These are phyloP conservation scores for Picathartes gymnocephalus DNA, from an alignment of 2,113 vertebrate species.

Conservation along the genomic window DNA sequence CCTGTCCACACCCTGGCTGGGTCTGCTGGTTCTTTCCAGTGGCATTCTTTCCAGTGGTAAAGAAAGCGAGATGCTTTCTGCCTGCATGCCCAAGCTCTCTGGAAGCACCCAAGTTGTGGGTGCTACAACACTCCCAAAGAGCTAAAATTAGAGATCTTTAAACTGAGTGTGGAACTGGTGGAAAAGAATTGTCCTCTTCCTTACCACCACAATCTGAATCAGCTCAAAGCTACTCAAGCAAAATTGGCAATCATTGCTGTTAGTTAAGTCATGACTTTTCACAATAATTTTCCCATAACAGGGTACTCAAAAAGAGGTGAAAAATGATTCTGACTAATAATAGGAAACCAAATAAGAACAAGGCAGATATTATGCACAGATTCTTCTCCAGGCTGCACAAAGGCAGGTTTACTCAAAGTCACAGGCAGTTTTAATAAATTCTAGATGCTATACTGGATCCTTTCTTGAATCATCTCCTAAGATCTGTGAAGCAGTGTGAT, in stretches of 20 bases:
- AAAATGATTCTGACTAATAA: background rate
- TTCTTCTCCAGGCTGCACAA: background rate
- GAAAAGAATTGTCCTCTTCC: background rate
- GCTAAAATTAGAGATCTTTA: background rate
- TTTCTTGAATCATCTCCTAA: background rate
- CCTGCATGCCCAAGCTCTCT: background rate
- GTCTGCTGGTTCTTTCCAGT: background rate
- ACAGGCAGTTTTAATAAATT: background rate
- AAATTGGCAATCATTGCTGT: background rate
- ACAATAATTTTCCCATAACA: background rate
- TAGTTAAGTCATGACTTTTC: background rate
- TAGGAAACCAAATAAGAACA: background rate
- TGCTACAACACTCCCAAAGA: background rate
- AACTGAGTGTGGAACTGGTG: background rate
- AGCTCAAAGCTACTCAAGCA: background rate
- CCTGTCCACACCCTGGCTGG: background rate
- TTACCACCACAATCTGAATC: background rate
- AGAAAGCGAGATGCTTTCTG: background rate
- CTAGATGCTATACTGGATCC: background rate
- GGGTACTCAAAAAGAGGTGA: background rate
- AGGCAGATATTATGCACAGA: background rate
- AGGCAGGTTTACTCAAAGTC: background rate
- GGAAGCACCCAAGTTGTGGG: background rate
- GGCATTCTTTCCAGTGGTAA: fast-evolving
- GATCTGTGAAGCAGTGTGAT: background rate